Evolutionary conservation across 2,888 invertebrate species (phyloP), one percentile per base, ranked within the genome.

Genomic region (Minunthozetes semirufus): DNA sequence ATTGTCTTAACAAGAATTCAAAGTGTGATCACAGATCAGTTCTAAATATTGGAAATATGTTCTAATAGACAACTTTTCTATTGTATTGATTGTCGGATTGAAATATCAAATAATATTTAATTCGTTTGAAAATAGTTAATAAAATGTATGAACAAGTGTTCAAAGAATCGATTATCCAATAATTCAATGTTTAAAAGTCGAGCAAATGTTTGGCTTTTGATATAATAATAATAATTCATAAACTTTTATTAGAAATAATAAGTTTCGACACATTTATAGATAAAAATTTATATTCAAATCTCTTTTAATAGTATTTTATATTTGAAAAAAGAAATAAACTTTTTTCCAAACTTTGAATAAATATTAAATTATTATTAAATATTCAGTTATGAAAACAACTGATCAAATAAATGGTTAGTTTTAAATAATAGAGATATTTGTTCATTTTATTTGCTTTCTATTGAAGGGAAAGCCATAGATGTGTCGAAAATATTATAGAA

Each of bases 331-430:
- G 15, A 0, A 25, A n/a, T 56, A 8, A 56, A 56, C 8, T 33
- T 33, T n/a, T n/a, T 53, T 56, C 9, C 22, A 56, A 56, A 56
- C 25, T 56, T 3, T 53, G 17, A 19, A 56, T 53, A 56, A 56
- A 56, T 11, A 56, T 25, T 25, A 56, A 56, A 56, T 25, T 25
- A 56, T 56, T 56, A 56, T 56, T 56, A 2, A 53, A 25, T 25
- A 25, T 56, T 48, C 11, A 22, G 9, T 25, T 9, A 13, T 13
- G 1, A 4, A n/a, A 68, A 22, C 68, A 68, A 68, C 66, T 68
- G 68, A 46, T 22, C 22, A 46, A 68, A 68, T 42, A 68, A 68
- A 46, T 46, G 42, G 22, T 68, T 46, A 68, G n/a, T 22, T 38
- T 11, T 17, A 4, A 59, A 59, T 38, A 38, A 66, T 66, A 38